A percentile compares a stretch with the other conserved stretches of the same genome.
phyloP scores from a whole-genome alignment of 2,113 vertebrate species.

The Anhinga anhinga region DNA sequence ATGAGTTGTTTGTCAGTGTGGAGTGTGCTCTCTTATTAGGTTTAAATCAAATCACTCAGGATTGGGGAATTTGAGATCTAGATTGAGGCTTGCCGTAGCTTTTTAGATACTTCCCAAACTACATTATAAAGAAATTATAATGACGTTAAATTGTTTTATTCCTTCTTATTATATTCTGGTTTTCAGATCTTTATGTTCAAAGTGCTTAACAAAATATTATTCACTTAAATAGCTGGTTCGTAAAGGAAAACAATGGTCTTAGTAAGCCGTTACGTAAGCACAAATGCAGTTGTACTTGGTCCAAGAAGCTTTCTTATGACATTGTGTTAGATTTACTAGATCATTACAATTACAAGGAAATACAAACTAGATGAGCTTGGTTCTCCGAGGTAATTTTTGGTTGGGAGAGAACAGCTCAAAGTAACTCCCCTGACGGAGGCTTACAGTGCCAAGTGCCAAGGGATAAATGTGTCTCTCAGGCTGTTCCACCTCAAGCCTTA shows the following conservation, averaged over 20 bases:
- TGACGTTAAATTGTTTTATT: neutral
- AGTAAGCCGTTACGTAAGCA: neutral
- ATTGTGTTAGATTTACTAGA: neutral
- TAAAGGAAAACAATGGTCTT: neutral
- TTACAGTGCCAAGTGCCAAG: neutral
- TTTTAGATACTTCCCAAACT: neutral
- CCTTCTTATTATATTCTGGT: neutral
- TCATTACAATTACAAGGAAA: neutral
- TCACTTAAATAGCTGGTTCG: neutral
- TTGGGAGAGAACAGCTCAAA: neutral
- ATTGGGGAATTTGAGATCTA: neutral
- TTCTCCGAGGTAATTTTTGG: neutral
- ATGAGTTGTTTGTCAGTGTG: neutral
- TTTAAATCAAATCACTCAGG: neutral
- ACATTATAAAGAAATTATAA: neutral
- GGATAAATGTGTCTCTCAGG: accelerated
- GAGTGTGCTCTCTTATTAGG: neutral
- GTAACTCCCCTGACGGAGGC: neutral
- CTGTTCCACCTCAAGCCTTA: neutral
- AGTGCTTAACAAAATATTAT: neutral
- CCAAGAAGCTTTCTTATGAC: neutral
- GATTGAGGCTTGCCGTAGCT: neutral
- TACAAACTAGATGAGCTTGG: neutral
- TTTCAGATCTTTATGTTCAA: conserved; percentile 2
- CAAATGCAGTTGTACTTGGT: neutral